Evolutionary conservation across 2,888 invertebrate genomes (phyloP).

Genomic region (Nysson spinosus): DNA sequence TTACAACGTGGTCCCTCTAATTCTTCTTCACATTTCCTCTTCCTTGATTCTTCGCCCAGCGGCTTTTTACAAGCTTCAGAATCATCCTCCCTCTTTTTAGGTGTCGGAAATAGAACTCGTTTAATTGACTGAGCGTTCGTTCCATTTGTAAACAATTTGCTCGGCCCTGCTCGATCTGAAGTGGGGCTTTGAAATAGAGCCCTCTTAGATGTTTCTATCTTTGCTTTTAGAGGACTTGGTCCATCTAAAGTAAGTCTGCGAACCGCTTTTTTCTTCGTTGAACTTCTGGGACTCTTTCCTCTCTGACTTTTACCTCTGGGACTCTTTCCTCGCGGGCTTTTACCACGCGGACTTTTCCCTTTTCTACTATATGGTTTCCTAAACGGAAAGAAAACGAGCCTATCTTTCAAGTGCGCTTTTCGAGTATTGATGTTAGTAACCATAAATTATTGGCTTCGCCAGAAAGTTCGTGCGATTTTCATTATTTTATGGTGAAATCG

Average conservation of each 20-base stretch:
- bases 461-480: too few species aligned
- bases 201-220: conserved; percentile 82
- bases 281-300: conserved; percentile 80
- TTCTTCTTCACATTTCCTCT: conserved; percentile 72
- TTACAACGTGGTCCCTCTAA: conserved; percentile 68
- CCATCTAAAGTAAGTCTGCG: conserved; percentile 78
- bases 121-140: conserved; percentile 81
- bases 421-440: too few species aligned
- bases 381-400: conserved; percentile 19
- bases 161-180: conserved; percentile 69
- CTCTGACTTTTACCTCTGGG: conserved; percentile 80
- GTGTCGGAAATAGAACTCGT: conserved; percentile 83
- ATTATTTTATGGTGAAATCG: too few species aligned
- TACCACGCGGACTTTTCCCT: conserved; percentile 78
- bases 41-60: conserved; percentile 61
- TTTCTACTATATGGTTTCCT: conserved; percentile 77
- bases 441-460: too few species aligned
- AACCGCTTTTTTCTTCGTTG: conserved; percentile 80
- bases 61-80: conserved; percentile 28
- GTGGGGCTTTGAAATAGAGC: conserved; percentile 87
- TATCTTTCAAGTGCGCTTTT: background rate
- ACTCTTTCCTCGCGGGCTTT: conserved; percentile 79
- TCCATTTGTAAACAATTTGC: conserved; percentile 64
- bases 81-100: conserved; percentile 70
- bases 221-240: conserved; percentile 66